Evolutionary conservation across 2,888 invertebrate species (phyloP).

Genomic region (Cyrtodaria siliqua): DNA sequence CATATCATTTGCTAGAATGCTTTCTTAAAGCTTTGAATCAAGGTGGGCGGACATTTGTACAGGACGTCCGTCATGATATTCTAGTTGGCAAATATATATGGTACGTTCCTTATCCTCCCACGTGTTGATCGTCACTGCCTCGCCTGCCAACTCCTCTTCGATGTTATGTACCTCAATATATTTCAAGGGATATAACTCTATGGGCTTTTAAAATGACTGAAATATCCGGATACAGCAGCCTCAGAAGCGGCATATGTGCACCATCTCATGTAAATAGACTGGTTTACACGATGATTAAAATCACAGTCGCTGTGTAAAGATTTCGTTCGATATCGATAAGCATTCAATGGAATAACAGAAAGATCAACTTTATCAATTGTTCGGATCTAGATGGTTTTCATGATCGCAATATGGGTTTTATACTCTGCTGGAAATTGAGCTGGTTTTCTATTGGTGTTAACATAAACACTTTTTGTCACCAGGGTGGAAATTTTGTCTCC

Average conservation of each 20-base stretch:
- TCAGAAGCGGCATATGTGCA: slow-evolving; percentile 41
- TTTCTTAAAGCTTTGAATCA: slow-evolving; percentile 25
- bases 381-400: no score
- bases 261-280: slow-evolving; percentile 32
- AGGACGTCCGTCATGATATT: slow-evolving; percentile 8
- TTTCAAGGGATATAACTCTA: slow-evolving; percentile 44
- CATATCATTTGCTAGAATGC: no score
- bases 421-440: slow-evolving; percentile 17
- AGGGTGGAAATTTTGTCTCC: slow-evolving; percentile 4
- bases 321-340: slow-evolving; percentile 19
- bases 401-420: no score
- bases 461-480: slow-evolving; percentile 11
- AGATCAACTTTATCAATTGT: background rate
- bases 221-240: slow-evolving; percentile 25
- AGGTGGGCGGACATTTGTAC: slow-evolving; percentile 2
- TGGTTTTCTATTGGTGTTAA: slow-evolving; percentile 24
- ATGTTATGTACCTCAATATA: slow-evolving; percentile 14
- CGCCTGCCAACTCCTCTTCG: slow-evolving; percentile 40
- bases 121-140: slow-evolving; percentile 13
- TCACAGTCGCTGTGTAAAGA: slow-evolving; percentile 52
- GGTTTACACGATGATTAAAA: slow-evolving; percentile 40
- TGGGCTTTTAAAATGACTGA: slow-evolving; percentile 31
- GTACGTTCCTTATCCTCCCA: slow-evolving; percentile 23
- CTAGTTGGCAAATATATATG: slow-evolving; percentile 2
- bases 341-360: slow-evolving; percentile 15